Percentiles rank a stretch among this genome's conserved stretches.
Conservation (phyloP, 1,140 invertebrate genomes). For the Heliconius hewitsoni region DNA sequence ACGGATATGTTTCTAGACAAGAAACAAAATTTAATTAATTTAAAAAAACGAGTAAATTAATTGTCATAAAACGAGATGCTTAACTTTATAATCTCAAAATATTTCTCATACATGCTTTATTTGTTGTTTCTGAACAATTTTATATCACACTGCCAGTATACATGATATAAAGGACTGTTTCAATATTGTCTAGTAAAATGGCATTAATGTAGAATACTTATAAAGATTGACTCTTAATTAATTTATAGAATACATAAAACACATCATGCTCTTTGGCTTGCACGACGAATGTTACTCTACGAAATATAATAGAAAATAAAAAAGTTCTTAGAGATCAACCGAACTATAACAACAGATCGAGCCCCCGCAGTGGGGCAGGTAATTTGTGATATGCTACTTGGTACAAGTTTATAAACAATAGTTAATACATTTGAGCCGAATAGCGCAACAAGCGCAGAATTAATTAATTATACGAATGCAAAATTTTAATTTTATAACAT, state of each 20-base stretch:
- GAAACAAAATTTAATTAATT: slow-evolving; percentile 7
- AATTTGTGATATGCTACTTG: slow-evolving; percentile 67
- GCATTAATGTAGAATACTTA: slow-evolving; percentile 78
- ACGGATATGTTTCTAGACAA: neutral
- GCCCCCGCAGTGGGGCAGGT: slow-evolving; percentile 38
- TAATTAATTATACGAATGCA: slow-evolving; percentile 49
- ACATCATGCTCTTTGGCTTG: slow-evolving; percentile 81
- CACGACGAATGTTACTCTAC: slow-evolving; percentile 74
- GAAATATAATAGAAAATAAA: slow-evolving; percentile 59
- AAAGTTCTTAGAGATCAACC: slow-evolving; percentile 68
- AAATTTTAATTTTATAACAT: slow-evolving; percentile 44
- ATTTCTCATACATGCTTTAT: neutral
- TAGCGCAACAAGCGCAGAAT: slow-evolving; percentile 48
- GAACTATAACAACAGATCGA: slow-evolving; percentile 55
- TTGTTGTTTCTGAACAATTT: neutral
- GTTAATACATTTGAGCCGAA: slow-evolving; percentile 55
- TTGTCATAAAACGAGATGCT: neutral
- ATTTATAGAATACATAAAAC: slow-evolving; percentile 77
- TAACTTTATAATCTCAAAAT: slow-evolving; percentile 9
- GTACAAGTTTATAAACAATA: slow-evolving; percentile 45
- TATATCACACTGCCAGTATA: neutral
- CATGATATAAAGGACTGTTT: slow-evolving; percentile 47
- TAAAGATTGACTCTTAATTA: slow-evolving; percentile 71
- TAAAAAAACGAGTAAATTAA: neutral
- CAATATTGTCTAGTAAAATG: slow-evolving; percentile 77